Evolutionary conservation across 2,797 vertebrate genomes (phyloP), one percentile per base, ranked within the genome.

Genomic region (Dallia pectoralis): DNA sequence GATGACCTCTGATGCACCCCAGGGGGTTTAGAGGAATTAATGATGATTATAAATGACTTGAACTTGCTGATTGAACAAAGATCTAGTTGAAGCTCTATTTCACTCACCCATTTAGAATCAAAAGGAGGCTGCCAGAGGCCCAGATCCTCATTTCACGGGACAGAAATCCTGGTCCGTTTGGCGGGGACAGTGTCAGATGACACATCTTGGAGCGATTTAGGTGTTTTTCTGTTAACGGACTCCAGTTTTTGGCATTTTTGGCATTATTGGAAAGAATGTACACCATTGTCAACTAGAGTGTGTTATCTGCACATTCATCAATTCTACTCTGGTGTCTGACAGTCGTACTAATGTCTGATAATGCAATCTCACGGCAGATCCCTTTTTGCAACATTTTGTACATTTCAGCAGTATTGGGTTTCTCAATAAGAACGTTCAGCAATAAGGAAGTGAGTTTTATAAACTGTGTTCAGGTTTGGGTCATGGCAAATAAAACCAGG

Each of bases 241-340:
- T 82, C 25, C 25, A 53, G 62, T 63, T 44, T 79, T 62, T 32
- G 81, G 61, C 75, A 27, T 69, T 29, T 29, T 49, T 77, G 77
- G 77, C 33, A 56, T 81, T 81, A 6, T 14, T 25, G 40, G 18
- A 74, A 77, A 72, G 71, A 65, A 48, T 66, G 67, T 78, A 70
- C 75, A 69, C 16, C 59, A 59, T 70, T 29, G 36, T 73, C 16
- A 53, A 19, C 51, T 72, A 0, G 22, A 40, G 30, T 40, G 27
- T 48, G 0, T 9, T 30, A 70, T 65, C 63, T 16, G 16, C 29
- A 18, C 66, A 25, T 22, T 44, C 66, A n/a, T n/a, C 47, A 29
- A 27, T 56, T 68, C 70, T 71, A 81, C 70, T 49, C 48, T 44
- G 15, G 15, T 40, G 44, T 59, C 36, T 71, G 69, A 67, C 48